Base-by-base conservation (phyloP, 2,888 invertebrate genomes). In the Zygogramma bicolorata region DNA sequence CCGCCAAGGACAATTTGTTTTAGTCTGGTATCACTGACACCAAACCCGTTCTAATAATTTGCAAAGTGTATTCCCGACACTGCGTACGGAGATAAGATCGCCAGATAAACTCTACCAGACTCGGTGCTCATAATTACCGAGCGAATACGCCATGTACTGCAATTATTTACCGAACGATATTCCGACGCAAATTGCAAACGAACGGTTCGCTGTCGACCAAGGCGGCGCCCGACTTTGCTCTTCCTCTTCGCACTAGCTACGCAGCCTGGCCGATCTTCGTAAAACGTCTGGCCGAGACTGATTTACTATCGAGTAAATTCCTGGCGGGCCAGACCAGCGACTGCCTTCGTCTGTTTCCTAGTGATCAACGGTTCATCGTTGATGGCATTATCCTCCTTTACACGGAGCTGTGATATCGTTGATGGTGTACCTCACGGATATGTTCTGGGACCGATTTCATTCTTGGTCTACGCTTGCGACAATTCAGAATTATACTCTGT, bases 331-430 rank as follows among this genome's bases (percentile, higher is more conserved):
- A 65, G 60, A 65, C 65, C n/a, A 59, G 29, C 57, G 63, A 58
- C 63, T 34, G 57, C 59, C 25, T 71, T 25, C 65, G 68, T 68
- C 62, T 68, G 25, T 68, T 71, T 71, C 71, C 71, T 68, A 59
- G 59, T 68, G 40, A 71, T 71, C 59, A 71, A 68, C 68, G 63
- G 63, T 53, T 53, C 25, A 25, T 13, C n/a, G 25, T 53, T 53
- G 7, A 53, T 53, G 53, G 15, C 25, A 53, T 53, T 53, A 53
- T 53, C 27, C 22, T 10, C 27, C n/a, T n/a, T n/a, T n/a, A n/a
- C n/a, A n/a, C n/a, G n/a, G n/a, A n/a, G n/a, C n/a, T n/a, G n/a
- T n/a, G n/a, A n/a, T n/a, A n/a, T n/a, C n/a, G n/a, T n/a, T n/a
- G n/a, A n/a, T n/a, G n/a, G n/a, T n/a, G n/a, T n/a, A n/a, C n/a